A percentile compares a stretch with the other conserved stretches of the same genome.
phyloP scores from a whole-genome alignment of 30 jellyfish, hydroid and myxozoan genomes.

The Phacellophora camtschatica region DNA sequence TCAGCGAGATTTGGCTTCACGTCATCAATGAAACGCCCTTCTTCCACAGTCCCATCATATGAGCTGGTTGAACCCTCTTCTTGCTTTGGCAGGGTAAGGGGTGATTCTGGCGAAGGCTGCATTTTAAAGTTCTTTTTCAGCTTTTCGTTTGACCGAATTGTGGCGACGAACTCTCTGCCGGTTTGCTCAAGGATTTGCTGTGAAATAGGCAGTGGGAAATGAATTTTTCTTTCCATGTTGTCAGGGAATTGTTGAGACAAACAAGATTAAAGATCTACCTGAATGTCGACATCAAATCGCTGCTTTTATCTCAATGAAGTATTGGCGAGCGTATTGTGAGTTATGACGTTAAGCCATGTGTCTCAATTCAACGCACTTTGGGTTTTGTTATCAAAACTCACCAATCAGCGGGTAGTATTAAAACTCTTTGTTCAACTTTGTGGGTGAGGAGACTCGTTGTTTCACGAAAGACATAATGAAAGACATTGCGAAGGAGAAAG shows the following conservation, averaged over 20 bases:
- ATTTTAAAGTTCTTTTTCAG: conserved; percentile 40
- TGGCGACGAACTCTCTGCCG: conserved; percentile 65
- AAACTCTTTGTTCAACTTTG: conserved; percentile 67
- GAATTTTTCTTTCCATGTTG: conserved; percentile 79
- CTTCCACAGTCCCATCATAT: conserved; percentile 50
- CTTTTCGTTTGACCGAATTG: conserved; percentile 61
- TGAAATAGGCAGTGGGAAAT: conserved; percentile 77
- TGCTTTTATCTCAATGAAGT: conserved; percentile 68
- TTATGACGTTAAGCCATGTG: conserved; percentile 83
- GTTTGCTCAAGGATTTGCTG: conserved; percentile 66
- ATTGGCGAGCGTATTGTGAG: conserved; percentile 74
- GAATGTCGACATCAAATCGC: conserved; percentile 78
- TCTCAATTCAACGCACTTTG: conserved; percentile 78
- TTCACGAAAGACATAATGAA: conserved; percentile 33
- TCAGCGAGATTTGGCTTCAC: conserved; percentile 43
- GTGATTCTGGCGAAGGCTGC: conserved; percentile 76
- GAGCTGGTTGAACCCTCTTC: conserved; percentile 60
- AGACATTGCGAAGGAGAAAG: too few species aligned
- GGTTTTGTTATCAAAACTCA: conserved; percentile 68
- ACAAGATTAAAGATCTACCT: conserved; percentile 65
- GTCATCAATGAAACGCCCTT: conserved; percentile 56
- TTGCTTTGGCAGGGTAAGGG: conserved; percentile 66
- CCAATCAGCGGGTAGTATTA: conserved; percentile 67
- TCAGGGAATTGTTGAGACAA: conserved; percentile 75
- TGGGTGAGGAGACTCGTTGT: conserved; percentile 60